These are phyloP conservation scores for Drosophila lutescens DNA, from an alignment of 2,888 invertebrate species.

Conservation along the genomic window DNA sequence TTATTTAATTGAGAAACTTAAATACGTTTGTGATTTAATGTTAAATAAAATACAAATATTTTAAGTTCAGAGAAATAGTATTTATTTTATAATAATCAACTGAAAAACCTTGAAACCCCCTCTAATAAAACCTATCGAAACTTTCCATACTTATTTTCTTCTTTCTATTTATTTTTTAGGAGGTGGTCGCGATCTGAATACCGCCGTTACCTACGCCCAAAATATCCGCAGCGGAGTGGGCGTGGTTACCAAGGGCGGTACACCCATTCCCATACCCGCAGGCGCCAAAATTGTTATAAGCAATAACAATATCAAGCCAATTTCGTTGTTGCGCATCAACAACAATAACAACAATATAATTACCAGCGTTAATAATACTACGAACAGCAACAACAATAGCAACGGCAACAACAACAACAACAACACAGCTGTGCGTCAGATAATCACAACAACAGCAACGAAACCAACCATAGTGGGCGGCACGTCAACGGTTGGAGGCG, in stretches of 20 bases:
- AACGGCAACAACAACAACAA: constrained; percentile 11
- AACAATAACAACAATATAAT: constrained; percentile 30
- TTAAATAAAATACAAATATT: neutral
- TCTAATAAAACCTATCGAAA: neutral
- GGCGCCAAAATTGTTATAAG: constrained; percentile 32
- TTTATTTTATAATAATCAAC: too few species aligned
- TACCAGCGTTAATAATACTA: constrained; percentile 4
- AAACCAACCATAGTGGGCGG: constrained; percentile 8
- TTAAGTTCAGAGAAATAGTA: neutral
- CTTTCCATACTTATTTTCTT: neutral
- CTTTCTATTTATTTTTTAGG: constrained; percentile 85
- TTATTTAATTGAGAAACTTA: too few species aligned
- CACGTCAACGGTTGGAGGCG: constrained; percentile 42
- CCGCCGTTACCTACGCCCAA: constrained; percentile 89
- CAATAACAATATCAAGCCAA: constrained; percentile 54
- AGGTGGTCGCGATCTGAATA: constrained; percentile 93
- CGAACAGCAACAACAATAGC: constrained; percentile 11
- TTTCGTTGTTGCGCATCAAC: constrained; percentile 45
- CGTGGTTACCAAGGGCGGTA: constrained; percentile 42
- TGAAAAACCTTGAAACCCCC: neutral
- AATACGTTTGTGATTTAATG: neutral
- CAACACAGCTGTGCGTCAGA: neutral
- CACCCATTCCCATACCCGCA: constrained; percentile 4
- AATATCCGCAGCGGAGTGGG: constrained; percentile 83
- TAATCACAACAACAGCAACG: constrained; percentile 12